Percentiles rank a stretch among this genome's conserved stretches.
These are phyloP conservation scores for Pediacus dermestoides DNA, from an alignment of 2,888 invertebrate species.

Conservation along the genomic window DNA sequence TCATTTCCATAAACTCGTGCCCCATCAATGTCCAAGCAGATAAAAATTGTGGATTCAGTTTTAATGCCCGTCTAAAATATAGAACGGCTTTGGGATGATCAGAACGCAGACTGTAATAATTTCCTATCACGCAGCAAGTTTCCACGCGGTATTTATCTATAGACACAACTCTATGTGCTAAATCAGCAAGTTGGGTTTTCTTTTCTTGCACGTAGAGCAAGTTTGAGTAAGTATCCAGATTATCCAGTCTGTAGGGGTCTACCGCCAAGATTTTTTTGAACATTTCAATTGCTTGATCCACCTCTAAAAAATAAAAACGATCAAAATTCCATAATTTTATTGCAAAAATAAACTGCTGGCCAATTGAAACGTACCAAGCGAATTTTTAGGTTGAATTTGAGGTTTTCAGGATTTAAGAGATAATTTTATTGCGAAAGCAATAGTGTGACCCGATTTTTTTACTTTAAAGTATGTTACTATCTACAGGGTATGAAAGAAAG, in stretches of 20 bases:
- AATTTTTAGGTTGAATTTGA: too few relatives aligned
- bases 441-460: too few relatives aligned
- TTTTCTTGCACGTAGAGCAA: constrained; percentile 91
- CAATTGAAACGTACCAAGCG: too few relatives aligned
- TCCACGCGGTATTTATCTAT: constrained; percentile 96
- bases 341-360: too few relatives aligned
- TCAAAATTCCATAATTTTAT: constrained; percentile 3
- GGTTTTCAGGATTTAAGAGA: too few relatives aligned
- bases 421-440: too few relatives aligned
- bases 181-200: constrained; percentile 84
- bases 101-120: constrained; percentile 92
- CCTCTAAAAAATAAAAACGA: constrained; percentile 60
- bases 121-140: constrained; percentile 96
- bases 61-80: constrained; percentile 92
- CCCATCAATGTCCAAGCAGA: constrained; percentile 98
- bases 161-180: constrained; percentile 89
- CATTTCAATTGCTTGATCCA: constrained; percentile 80
- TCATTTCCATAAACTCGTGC: constrained; percentile 98
- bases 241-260: constrained; percentile 92
- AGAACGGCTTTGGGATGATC: constrained; percentile 98
- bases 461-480: too few relatives aligned
- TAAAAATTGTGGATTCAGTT: constrained; percentile 89
- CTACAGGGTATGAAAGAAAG: too few relatives aligned
- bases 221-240: constrained; percentile 96
- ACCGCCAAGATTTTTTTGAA: constrained; percentile 78